Evolutionary conservation across 2,113 vertebrate species (phyloP), one percentile per base, ranked within the genome.

Genomic region (Rhinogobius similis): DNA sequence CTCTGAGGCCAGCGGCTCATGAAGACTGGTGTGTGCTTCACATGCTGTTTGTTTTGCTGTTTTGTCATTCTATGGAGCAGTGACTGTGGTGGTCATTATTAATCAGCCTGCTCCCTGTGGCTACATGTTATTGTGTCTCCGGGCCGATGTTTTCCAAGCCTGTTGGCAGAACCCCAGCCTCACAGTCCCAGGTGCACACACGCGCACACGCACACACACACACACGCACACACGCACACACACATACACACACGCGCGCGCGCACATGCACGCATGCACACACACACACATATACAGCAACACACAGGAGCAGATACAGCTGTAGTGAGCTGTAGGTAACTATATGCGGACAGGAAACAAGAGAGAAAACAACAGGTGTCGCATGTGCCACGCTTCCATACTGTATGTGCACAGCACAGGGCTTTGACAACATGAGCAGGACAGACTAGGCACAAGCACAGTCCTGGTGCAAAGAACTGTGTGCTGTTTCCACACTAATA

Each of bases 11-110:
- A 38, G 20, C 59, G 78, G 65, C 61, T 55, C 18, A 63, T 72
- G 74, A 68, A 70, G 81, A 87, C 88, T 90, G 87, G 88, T 90
- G 87, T 75, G 70, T 66, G 80, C 89, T 89, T 90, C 85, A 91
- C 90, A 92, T 78, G 13, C 79, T 86, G 82, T 90, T 93, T 90
- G 82, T 85, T 86, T 69, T 78, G 74, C 72, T 75, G 70, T 85
- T 90, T 85, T 85, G 86, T 75, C 82, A 86, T 70, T 78, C 81
- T 72, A 75, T 67, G 43, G 41, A 76, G 77, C 70, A 81, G 71
- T 67, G 77, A 69, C 66, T 7, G 7, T 50, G 46, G 46, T 55
- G 77, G 83, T 86, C 86, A 75, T 87, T 82, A 77, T 88, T 85
- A 89, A 90, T 88, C 89, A 90, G 81, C 76, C 58, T 66, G 24